Evolutionary conservation across 2,113 vertebrate genomes (phyloP), one percentile per base, ranked within the genome.

Genomic region (Gymnobelideus leadbeateri): DNA sequence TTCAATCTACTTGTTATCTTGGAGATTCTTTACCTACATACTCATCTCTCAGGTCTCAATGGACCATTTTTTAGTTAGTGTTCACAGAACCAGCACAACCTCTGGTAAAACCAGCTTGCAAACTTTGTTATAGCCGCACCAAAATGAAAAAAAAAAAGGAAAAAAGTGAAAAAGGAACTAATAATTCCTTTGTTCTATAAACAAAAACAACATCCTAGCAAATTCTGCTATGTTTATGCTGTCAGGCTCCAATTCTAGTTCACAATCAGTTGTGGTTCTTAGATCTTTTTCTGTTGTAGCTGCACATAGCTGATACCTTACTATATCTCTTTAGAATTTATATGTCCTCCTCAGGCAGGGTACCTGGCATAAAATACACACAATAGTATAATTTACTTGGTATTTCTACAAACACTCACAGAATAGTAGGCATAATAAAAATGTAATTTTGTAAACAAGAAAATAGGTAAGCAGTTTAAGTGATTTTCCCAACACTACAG

Each of bases 391-490:
- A 92, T 96, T 97, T 93, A 94, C 55, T 55, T 77, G 95, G 50
- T 37, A 94, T 43, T 92, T 90, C 77, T 55, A 68, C 28, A 25
- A 28, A 49, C n/a, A 90, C 26, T 90, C 49, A 49, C 49, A 90
- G 23, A 90, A 90, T n/a, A 90, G 6, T 77, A 43, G 16, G 68
- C 12, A 50, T 19, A 50, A 50, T 90, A 49, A 90, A 90, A 90
- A 51, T 90, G n/a, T 47, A 90, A 50, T 90, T 50, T 51, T 90
- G 47, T 37, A 96, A 61, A 93, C 54, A 77, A 93, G 61, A 95
- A 97, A 97, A 97, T 61, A 96, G 91, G 89, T 91, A 97, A 97
- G 97, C 97, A 97, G 92, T 97, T 98, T 97, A 97, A 96, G 94
- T 89, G 94, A 94, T 91, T 96, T 94, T 95, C 96, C 94, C 93